These are phyloP conservation scores for Benthosema pterotum DNA, from an alignment of 2,797 vertebrate genomes.

Conservation along the genomic window DNA sequence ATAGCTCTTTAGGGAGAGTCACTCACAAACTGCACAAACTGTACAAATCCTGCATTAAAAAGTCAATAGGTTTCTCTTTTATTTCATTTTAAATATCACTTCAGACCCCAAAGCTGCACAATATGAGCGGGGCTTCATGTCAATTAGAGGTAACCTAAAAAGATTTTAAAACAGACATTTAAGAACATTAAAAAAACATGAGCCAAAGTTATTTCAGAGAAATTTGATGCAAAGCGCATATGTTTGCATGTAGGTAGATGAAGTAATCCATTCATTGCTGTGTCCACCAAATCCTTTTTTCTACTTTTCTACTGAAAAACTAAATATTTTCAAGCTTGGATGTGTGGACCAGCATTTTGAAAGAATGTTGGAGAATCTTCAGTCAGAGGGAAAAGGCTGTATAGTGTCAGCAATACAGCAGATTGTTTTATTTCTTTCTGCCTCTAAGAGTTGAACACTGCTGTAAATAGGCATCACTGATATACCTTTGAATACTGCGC, in stretches of 20 bases:
- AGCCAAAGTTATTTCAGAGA: constrained; percentile 36
- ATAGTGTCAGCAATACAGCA: constrained; percentile 34
- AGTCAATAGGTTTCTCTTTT: constrained; percentile 39
- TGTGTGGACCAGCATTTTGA: too few species aligned
- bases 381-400: too few species aligned
- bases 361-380: too few species aligned
- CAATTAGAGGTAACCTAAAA: constrained; percentile 4
- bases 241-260: constrained; percentile 13
- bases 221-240: constrained; percentile 43
- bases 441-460: not conserved
- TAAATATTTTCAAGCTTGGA: too few species aligned
- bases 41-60: constrained; percentile 43
- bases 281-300: too few species aligned
- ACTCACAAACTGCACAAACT: too few species aligned
- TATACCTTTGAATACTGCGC: constrained; percentile 62
- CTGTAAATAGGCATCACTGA: constrained; percentile 43
- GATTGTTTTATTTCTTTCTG: constrained; percentile 17
- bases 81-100: constrained; percentile 57
- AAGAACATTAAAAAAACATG: constrained; percentile 24
- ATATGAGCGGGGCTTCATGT: constrained; percentile 15
- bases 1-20: too few species aligned
- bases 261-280: constrained; percentile 30
- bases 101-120: constrained; percentile 36
- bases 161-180: constrained; percentile 22
- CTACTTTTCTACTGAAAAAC: too few species aligned